These are phyloP conservation scores for Synergus gifuensis DNA, from an alignment of 2,888 invertebrate species.

Conservation along the genomic window DNA sequence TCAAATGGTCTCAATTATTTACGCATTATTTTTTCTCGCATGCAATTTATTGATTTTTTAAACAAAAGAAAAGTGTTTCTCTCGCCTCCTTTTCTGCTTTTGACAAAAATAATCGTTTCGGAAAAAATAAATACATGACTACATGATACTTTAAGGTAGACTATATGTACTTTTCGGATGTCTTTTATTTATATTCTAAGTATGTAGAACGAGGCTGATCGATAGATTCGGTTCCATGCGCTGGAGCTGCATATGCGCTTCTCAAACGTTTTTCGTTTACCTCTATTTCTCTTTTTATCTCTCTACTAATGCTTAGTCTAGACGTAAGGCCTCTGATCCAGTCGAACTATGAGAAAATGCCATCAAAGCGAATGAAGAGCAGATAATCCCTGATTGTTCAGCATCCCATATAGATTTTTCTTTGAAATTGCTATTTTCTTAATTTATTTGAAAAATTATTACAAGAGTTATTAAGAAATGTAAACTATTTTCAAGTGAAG, in stretches of 20 bases:
- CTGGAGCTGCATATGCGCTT: background rate
- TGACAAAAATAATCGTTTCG: too few species aligned
- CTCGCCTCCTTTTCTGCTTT: too few species aligned
- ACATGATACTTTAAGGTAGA: too few species aligned
- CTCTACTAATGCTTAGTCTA: slow-evolving; percentile 40
- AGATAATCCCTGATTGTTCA: slow-evolving; percentile 25
- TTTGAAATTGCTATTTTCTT: background rate
- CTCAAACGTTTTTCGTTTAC: slow-evolving; percentile 35
- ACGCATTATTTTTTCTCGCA: slow-evolving; percentile 57
- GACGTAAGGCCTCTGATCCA: slow-evolving; percentile 37
- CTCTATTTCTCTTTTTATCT: slow-evolving; percentile 36
- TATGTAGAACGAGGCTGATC: slow-evolving; percentile 31
- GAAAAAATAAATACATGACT: too few species aligned
- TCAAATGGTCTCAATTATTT: slow-evolving; percentile 68
- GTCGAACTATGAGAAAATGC: slow-evolving; percentile 32
- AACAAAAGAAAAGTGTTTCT: too few species aligned
- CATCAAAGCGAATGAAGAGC: slow-evolving; percentile 19
- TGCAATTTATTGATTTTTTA: slow-evolving; percentile 6
- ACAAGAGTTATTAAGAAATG: too few species aligned
- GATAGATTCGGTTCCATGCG: slow-evolving; percentile 33
- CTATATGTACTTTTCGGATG: background rate
- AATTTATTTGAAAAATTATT: background rate
- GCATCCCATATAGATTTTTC: background rate
- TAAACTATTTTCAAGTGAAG: too few species aligned
- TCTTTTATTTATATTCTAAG: background rate